Base-by-base conservation (phyloP, 2,113 vertebrate species). In the Carassius auratus region DNA sequence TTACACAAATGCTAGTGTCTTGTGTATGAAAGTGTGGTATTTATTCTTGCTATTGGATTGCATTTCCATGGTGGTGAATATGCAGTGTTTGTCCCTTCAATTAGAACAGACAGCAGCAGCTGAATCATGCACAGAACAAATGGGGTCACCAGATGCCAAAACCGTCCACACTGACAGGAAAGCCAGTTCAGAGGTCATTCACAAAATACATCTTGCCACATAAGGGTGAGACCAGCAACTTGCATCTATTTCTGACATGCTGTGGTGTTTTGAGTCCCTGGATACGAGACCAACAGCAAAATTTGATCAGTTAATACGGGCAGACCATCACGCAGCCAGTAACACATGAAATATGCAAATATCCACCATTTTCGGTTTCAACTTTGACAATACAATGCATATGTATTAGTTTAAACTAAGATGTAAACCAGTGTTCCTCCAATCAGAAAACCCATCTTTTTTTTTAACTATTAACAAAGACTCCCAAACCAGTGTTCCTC, bases 51-150 rank as follows among this genome's bases (percentile, higher is more conserved):
- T 33, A 33, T 69, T 52, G 62, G n/a, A 19, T 55, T 69, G 69
- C 61, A 64, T 81, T 80, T 84, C 76, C 52, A 62, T 13, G 66
- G 38, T 36, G 52, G 73, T 73, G 78, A 81, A 79, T 87, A 61
- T 86, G 83, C 69, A 84, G 55, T 36, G 86, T 50, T 59, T 17
- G 26, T 23, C 50, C 52, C 76, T 75, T 87, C 71, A 76, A 74
- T 74, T 75, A 77, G 81, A 87, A 93, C 86, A 57, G 91, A 92
- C 91, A 90, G 91, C 91, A 88, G 87, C 92, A 93, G 91, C 92
- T 92, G 90, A 33, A 90, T 89, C 79, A 88, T 86, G 77, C 89
- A 79, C 78, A 86, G 83, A 88, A 93, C 90, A 92, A 92, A 91
- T 52, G 79, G 88, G 88, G 91, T 92, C 90, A 90, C 84, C 80